Evolutionary conservation across 2,113 vertebrate species (phyloP), one percentile per base, ranked within the genome.

Genomic region (Alexandromys fortis): DNA sequence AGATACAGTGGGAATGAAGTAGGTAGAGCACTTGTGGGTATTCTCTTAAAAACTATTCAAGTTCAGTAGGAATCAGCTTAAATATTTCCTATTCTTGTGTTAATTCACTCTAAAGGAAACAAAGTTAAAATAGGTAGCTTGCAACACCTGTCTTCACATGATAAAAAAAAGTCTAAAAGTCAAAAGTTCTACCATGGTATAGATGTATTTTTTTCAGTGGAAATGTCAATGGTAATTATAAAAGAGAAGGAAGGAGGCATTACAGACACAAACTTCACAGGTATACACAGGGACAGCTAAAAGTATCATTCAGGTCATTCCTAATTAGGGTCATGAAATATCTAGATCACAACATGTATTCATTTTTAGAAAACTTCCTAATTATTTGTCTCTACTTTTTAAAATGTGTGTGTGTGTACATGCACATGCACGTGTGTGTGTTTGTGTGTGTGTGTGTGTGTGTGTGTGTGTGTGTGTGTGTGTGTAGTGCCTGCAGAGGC

Each of bases 221-320:
- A 91, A 94, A 96, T 67, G 33, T 58, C 30, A 95, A n/a, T 91
- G 30, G 33, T 77, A 42, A 82, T 97, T 86, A 82, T 86, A 68
- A 91, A 91, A 90, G 49, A 63, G 90, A 58, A 93, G 55, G 16
- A 58, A 78, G 86, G 26, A 38, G 16, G 73, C 92, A 22, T 70
- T 91, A 87, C 47, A 22, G 90, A 97, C 65, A 94, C 45, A 86
- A 95, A 97, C 96, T 83, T 83, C 91, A 91, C 90, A 97, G 95
- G 94, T 94, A 95, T 81, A 87, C 52, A 85, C 24, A 93, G 87
- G 63, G 93, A 76, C 7, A 47, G 89, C 86, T 94, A 96, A 95
- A 70, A 21, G 22, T 94, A 82, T 96, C 94, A 96, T 49, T 95
- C 95, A 92, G 77, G 4, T 86, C 45, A 90, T 97, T 95, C 68